Conservation (phyloP, 2,888 invertebrate species). For the Latheticus oryzae region DNA sequence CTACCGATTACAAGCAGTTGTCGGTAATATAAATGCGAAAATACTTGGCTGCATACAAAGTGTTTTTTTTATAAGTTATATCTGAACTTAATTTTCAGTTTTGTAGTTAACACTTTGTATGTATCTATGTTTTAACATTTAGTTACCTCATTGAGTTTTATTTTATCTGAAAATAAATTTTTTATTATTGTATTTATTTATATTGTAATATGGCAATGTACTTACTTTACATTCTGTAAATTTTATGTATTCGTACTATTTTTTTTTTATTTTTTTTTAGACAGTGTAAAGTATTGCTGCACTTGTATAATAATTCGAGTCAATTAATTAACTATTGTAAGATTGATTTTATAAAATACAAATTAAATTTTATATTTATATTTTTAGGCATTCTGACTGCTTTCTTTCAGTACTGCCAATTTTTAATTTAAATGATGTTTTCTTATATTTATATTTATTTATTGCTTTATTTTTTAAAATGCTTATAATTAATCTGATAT, state of each 20-base stretch:
- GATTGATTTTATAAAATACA: constrained; percentile 47
- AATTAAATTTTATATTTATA: constrained; percentile 46
- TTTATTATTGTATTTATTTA: constrained; percentile 36
- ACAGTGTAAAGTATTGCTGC: constrained; percentile 45
- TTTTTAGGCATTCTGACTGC: constrained; percentile 29
- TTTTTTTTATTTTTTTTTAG: constrained; percentile 53
- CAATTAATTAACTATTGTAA: constrained; percentile 56
- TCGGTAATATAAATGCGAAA: constrained; percentile 24
- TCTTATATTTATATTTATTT: constrained; percentile 55
- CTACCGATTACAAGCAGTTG: too few species aligned
- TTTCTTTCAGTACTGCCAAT: constrained; percentile 27
- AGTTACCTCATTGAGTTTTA: constrained; percentile 57
- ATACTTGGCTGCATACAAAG: constrained; percentile 23
- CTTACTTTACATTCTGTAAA: constrained; percentile 52
- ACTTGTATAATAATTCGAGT: constrained; percentile 56
- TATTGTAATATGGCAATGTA: constrained; percentile 55
- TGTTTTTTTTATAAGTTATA: constrained; percentile 28
- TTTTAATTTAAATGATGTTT: constrained; percentile 40
- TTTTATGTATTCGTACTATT: constrained; percentile 48
- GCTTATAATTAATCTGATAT: constrained; percentile 44
- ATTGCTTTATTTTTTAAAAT: constrained; percentile 51
- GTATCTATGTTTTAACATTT: constrained; percentile 50
- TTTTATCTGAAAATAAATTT: constrained; percentile 41
- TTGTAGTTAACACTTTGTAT: constrained; percentile 47
- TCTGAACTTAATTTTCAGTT: constrained; percentile 22